phyloP scores from a whole-genome alignment of 2,113 vertebrate genomes.

The Pimephales promelas region DNA sequence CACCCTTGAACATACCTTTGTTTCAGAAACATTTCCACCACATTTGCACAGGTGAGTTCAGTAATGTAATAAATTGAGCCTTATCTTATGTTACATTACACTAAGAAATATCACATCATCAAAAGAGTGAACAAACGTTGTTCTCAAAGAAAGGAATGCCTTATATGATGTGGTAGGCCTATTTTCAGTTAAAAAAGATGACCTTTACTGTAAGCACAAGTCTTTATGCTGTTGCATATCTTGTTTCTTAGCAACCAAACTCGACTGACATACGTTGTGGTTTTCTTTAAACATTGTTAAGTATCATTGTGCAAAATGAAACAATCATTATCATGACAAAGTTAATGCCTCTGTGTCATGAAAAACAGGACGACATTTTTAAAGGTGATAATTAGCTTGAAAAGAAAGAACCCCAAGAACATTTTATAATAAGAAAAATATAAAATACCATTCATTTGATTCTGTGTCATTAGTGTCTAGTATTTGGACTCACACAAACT shows the following conservation, averaged over 20 bases:
- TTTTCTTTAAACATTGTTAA: conserved; percentile 10
- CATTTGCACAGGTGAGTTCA: background rate
- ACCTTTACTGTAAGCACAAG: conserved; percentile 4
- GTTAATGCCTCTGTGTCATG: background rate
- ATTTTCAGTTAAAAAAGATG: conserved; percentile 1
- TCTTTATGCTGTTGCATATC: conserved; percentile 25
- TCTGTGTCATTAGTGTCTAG: background rate
- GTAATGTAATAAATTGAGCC: background rate
- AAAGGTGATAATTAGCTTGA: background rate
- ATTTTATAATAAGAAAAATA: background rate
- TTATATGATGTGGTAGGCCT: background rate
- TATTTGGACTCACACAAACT: too few species aligned
- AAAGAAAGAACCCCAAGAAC: background rate
- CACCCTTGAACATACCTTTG: background rate
- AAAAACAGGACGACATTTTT: background rate
- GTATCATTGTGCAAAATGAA: background rate
- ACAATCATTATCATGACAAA: background rate
- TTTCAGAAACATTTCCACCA: background rate
- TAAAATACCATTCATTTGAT: background rate
- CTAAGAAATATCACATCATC: background rate
- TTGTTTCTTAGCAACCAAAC: conserved; percentile 24
- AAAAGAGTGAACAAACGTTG: background rate
- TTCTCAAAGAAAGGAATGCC: background rate
- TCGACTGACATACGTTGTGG: background rate
- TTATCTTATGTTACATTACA: background rate